phyloP scores from a whole-genome alignment of 1,140 invertebrate species.

The Vanessa tameamea region DNA sequence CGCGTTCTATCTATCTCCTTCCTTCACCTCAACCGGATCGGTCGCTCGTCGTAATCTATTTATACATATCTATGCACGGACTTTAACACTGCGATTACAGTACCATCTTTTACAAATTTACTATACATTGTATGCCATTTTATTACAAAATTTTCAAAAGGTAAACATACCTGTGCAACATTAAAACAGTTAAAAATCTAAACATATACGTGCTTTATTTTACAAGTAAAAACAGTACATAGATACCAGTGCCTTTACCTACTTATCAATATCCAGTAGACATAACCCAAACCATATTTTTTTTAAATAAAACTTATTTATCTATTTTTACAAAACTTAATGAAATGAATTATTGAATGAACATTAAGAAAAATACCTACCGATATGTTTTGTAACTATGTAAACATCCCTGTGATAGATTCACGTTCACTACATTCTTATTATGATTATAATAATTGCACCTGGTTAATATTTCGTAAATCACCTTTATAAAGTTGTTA shows the following conservation, averaged over 20 bases:
- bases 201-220: too few species aligned
- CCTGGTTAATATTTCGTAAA: background rate
- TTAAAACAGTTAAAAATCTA: background rate
- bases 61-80: conserved; percentile 76
- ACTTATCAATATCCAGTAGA: too few species aligned
- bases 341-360: too few species aligned
- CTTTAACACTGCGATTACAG: conserved; percentile 70
- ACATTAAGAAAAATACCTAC: too few species aligned
- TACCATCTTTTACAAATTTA: conserved; percentile 44
- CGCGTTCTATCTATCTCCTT: conserved; percentile 80
- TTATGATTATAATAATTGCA: background rate
- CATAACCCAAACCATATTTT: too few species aligned
- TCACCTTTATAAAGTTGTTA: conserved; percentile 3
- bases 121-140: conserved; percentile 28
- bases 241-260: too few species aligned
- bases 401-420: too few species aligned
- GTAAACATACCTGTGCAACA: background rate
- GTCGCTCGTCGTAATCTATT: conserved; percentile 79
- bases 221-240: too few species aligned
- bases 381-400: too few species aligned
- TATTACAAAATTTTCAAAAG: background rate
- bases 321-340: too few species aligned
- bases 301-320: too few species aligned
- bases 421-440: background rate
- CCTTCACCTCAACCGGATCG: conserved; percentile 79